Base-by-base conservation (phyloP, 2,888 invertebrate genomes). In the Scelioninae gen. 2 region DNA sequence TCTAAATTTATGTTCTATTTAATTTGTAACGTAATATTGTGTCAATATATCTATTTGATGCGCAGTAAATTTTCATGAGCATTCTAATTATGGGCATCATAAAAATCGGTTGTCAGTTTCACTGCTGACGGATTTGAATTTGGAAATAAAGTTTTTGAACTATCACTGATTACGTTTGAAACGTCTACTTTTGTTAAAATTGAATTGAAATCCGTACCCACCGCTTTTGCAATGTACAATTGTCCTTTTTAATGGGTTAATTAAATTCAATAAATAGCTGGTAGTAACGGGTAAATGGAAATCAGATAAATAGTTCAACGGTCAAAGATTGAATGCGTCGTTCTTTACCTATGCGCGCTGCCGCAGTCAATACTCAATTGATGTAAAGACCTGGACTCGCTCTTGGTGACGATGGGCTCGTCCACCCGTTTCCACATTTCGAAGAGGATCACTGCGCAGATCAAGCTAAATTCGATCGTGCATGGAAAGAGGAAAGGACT, bases 361-460 rank as follows among this genome's bases (percentile, higher is more conserved):
- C 93, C 92, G 86, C 95, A 96, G 87, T 96, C 96, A 53, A 95
- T 85, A 76, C 84, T 85, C 63, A 85, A 79, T 73, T 84, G 83
- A 79, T 84, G 82, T 72, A 81, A 77, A 57, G 82, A 81, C 73
- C 81, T 81, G 58, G 74, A 83, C 82, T 85, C 87, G 87, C 87
- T 84, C 85, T 82, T 87, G 77, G 88, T 87, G 67, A 89, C 87
- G 73, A 88, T 87, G 15, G 88, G 88, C 61, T 89, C 89, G 83
- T 90, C 89, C 57, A 93, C 92, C 85, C 94, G 94, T 87, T 94
- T 94, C 95, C 96, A 96, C 92, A 96, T 95, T 85, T 96, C 94
- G 83, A 93, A 96, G 63, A 85, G 80, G 73, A 84, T 81, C 25
- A 95, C 96, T 18, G 96, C 95, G 81, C 95, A 95, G 75, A 96